Base-by-base conservation (phyloP, 2,797 vertebrate species). In the Macropus fuliginosus region DNA sequence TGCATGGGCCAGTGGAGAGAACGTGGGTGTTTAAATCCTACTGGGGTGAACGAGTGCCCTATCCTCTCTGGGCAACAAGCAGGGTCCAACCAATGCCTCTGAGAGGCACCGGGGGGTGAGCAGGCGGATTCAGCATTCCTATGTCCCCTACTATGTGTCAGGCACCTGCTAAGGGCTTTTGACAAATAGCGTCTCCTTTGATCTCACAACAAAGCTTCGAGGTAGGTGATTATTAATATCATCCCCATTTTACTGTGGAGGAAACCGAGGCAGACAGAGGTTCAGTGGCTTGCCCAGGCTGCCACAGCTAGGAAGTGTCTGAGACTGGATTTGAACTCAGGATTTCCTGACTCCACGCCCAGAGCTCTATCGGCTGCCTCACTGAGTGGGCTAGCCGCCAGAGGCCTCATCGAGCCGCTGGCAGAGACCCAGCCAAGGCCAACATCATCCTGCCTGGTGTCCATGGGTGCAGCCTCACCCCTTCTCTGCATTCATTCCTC, bases 321-420 rank as follows among this genome's bases (percentile, higher is more conserved):
- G 74, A 81, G 40, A 46, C 16, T 81, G 66, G n/a, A 81, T 9
- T 46, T 8, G n/a, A 81, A 46, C 74, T 81, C 21, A 1, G 66
- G 74, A 24, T 24, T 46, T 46, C 18, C 18, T 24, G 66, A 46
- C 74, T 81, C 16, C 74, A 46, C 5, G 14, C 40, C 74, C 40
- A 10, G 21, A 24, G 40, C 74, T 8, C 40, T 46, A 10, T 10
- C 5, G 0, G 16, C n/a, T 40, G 18, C 66, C n/a, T 81, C 0
- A 0, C 0, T 6, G 28, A 40, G 34, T 4, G n/a, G n/a, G 16
- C 1, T 8, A 21, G 16, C n/a, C 18, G 21, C 66, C 66, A 74
- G 21, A 9, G 66, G 14, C 62, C 6, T 2, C n/a, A 0, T 24
- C 0, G 18, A n/a, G 74, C 74, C 0, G 0, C 2, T 4, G 40